These are phyloP conservation scores for Pangasius larnaudii DNA, from an alignment of 2,797 vertebrate species.

Conservation along the genomic window DNA sequence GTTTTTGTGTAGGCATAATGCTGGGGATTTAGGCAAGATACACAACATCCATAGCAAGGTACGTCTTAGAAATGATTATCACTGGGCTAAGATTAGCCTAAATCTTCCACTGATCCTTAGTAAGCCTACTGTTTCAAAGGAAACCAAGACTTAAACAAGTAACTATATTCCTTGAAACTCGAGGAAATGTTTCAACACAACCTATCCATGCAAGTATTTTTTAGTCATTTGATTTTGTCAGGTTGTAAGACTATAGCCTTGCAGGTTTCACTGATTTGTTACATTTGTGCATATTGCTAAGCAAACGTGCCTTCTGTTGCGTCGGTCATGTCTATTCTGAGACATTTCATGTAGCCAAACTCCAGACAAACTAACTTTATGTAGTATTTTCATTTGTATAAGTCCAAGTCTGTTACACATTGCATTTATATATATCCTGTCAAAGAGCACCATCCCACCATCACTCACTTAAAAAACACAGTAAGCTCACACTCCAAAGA, in stretches of 20 bases:
- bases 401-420: not conserved
- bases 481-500: not conserved
- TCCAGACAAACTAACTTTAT: not conserved
- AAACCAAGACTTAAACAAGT: conserved; percentile 25
- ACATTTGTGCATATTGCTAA: not conserved
- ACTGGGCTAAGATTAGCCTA: conserved; percentile 61
- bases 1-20: too few species aligned
- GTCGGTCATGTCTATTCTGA: not conserved
- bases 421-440: not conserved
- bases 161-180: not conserved
- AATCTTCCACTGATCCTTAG: conserved; percentile 70
- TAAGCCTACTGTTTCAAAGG: conserved; percentile 63
- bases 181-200: not conserved
- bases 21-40: not conserved
- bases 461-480: not conserved
- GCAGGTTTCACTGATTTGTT: not conserved
- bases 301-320: not conserved
- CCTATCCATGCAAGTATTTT: not conserved
- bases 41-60: not conserved
- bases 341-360: not conserved
- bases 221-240: not conserved
- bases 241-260: not conserved
- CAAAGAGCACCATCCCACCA: not conserved
- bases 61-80: conserved; percentile 61
- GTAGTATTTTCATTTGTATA: not conserved